Evolutionary conservation across 2,113 vertebrate species (phyloP).

Genomic region (Aramus guarauna): DNA sequence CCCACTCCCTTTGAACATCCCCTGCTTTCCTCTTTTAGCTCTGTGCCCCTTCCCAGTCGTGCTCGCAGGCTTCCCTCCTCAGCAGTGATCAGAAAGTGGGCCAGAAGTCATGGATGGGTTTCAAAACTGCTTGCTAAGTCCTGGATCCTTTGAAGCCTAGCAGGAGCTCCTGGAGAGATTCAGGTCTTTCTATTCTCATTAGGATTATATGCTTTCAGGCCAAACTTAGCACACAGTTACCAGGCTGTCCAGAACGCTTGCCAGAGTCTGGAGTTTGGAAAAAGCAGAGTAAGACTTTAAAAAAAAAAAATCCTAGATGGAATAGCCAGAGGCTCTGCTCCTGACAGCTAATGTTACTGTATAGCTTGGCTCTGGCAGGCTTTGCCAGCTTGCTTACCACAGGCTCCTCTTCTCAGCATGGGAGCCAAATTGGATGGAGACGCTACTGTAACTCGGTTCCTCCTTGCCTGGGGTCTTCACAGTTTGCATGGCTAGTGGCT

Average conservation of each 20-base stretch:
- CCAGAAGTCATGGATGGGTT: slow-evolving; percentile 50
- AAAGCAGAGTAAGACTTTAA: background rate
- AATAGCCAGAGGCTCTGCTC: background rate
- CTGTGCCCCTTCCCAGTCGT: background rate
- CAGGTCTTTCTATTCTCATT: slow-evolving; percentile 42
- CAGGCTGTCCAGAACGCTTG: slow-evolving; percentile 17
- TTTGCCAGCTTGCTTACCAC: background rate
- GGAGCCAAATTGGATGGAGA: background rate
- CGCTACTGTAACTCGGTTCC: background rate
- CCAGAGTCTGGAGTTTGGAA: slow-evolving; percentile 11
- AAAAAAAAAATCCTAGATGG: background rate
- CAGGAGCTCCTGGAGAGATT: background rate
- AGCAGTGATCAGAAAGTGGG: background rate
- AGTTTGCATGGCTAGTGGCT: background rate
- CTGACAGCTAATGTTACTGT: background rate
- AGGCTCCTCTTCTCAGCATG: background rate
- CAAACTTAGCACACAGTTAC: slow-evolving; percentile 43
- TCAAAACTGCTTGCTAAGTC: slow-evolving; percentile 24
- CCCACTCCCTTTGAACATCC: background rate
- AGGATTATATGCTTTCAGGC: slow-evolving; percentile 36
- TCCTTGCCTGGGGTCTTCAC: background rate
- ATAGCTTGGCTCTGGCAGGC: background rate
- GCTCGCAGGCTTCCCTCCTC: background rate
- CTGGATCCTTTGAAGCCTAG: slow-evolving; percentile 29
- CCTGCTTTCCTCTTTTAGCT: background rate